A percentile compares a stretch with the other conserved stretches of the same genome.
Conservation (phyloP, 2,888 invertebrate genomes). For the Nephrotoma guestfalica region DNA sequence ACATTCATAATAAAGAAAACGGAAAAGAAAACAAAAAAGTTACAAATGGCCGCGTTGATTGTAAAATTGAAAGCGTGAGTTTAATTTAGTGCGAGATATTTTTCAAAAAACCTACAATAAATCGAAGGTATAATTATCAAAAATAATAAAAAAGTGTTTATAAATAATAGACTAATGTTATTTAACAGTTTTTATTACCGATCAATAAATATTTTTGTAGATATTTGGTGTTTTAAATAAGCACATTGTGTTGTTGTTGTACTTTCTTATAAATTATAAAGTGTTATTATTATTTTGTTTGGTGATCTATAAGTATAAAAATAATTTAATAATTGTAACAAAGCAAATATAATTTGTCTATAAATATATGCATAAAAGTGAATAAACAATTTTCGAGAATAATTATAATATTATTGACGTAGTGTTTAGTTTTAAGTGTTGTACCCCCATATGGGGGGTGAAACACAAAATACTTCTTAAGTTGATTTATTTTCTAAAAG, state of each 20-base stretch:
- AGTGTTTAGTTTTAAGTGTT: neutral
- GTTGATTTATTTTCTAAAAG: neutral
- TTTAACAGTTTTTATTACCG: neutral
- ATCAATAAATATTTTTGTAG: neutral
- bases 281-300: neutral
- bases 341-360: neutral
- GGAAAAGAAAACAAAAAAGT: neutral
- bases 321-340: neutral
- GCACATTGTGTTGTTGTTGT: neutral
- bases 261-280: neutral
- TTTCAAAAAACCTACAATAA: neutral
- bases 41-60: neutral
- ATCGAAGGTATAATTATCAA: neutral
- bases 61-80: neutral
- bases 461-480: neutral
- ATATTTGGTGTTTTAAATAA: neutral
- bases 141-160: neutral
- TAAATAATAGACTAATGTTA: neutral
- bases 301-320: neutral
- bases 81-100: neutral
- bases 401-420: neutral
- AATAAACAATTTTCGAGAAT: neutral
- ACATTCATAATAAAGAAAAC: neutral
- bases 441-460: neutral
- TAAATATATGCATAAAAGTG: neutral